A percentile compares a stretch with the other conserved stretches of the same genome.
These are phyloP conservation scores for Ypsolopha sequella DNA, from an alignment of 2,888 invertebrate species.

Conservation along the genomic window DNA sequence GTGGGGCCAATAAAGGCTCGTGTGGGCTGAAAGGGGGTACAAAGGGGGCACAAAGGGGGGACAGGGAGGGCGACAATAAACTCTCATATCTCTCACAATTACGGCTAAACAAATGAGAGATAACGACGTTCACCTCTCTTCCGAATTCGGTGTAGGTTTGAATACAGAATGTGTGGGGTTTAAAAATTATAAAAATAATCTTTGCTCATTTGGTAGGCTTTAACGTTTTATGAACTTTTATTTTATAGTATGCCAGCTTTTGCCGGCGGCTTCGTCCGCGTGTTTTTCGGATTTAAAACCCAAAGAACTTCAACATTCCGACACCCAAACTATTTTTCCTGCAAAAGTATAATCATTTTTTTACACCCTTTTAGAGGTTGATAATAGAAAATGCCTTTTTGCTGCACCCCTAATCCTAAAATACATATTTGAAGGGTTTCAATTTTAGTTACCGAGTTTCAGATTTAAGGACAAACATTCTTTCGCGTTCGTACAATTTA, in stretches of 20 bases:
- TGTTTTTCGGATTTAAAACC: too few relatives aligned
- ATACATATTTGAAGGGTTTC: too few relatives aligned
- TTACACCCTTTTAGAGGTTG: too few relatives aligned
- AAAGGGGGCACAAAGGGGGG: constrained; percentile 1
- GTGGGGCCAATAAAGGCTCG: constrained; percentile 46
- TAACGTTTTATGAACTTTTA: not conserved
- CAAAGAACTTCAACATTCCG: too few relatives aligned
- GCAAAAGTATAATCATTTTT: too few relatives aligned
- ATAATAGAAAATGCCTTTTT: too few relatives aligned
- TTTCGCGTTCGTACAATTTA: too few relatives aligned
- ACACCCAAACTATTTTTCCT: too few relatives aligned
- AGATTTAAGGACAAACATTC: too few relatives aligned
- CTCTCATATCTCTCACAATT: constrained; percentile 60
- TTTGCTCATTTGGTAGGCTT: not conserved
- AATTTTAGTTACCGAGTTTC: too few relatives aligned
- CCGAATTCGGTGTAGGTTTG: constrained; percentile 33
- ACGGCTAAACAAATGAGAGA: constrained; percentile 64
- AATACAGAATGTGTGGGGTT: constrained; percentile 7
- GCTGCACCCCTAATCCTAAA: too few relatives aligned
- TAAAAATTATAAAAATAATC: not conserved
- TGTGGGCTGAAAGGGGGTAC: constrained; percentile 20
- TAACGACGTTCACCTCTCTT: constrained; percentile 60
- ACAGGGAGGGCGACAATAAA: constrained; percentile 22
- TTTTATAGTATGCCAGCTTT: not conserved
- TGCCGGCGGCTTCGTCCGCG: too few relatives aligned